Percentiles rank a stretch among this genome's conserved stretches.
These are phyloP conservation scores for Heliconius ismenius DNA, from an alignment of 2,888 invertebrate species.

Conservation along the genomic window DNA sequence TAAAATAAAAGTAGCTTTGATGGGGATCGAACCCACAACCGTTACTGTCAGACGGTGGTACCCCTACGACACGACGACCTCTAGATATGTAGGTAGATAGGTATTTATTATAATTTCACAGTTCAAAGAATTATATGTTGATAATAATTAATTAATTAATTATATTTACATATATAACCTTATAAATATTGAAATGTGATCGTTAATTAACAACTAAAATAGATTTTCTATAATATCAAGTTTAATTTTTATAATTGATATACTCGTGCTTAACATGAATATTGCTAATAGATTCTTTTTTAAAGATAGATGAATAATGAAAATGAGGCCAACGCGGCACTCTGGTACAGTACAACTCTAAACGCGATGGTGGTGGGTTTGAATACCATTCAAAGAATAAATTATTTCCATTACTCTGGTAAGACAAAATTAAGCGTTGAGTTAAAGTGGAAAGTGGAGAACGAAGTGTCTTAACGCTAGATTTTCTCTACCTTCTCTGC, in stretches of 20 bases:
- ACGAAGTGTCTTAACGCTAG: neutral
- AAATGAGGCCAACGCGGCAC: neutral
- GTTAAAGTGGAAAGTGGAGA: neutral
- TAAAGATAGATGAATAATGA: neutral
- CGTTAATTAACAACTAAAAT: conserved; percentile 13
- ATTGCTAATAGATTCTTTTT: neutral
- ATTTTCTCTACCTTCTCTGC: neutral
- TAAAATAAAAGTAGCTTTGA: too few relatives aligned
- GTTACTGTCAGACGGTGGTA: too few relatives aligned
- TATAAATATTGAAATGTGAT: conserved; percentile 15
- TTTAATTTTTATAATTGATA: neutral
- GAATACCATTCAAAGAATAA: neutral
- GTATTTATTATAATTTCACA: conserved; percentile 19
- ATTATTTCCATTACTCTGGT: neutral
- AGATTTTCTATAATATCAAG: conserved; percentile 4
- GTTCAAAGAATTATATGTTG: conserved; percentile 11
- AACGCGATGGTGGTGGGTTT: neutral
- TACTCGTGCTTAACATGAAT: neutral
- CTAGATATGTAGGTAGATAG: neutral
- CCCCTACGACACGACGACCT: too few relatives aligned
- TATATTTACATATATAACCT: neutral
- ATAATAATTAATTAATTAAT: conserved; percentile 13
- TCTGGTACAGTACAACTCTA: neutral
- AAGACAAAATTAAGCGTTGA: neutral
- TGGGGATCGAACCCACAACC: too few relatives aligned